Base-by-base conservation (phyloP, 2,888 invertebrate genomes). In the Diaprepes abbreviatus region DNA sequence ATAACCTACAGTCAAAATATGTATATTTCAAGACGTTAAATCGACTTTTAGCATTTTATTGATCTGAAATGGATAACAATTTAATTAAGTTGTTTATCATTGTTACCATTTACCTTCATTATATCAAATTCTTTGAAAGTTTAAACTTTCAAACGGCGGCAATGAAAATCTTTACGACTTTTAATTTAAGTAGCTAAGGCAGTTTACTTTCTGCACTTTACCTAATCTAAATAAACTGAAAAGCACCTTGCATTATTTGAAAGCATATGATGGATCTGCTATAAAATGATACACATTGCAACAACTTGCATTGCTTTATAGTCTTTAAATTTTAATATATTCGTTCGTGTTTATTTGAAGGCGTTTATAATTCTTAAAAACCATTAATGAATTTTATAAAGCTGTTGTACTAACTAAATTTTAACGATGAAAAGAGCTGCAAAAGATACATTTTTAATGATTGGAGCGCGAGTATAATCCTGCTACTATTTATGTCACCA, bases 181-280 rank as follows among this genome's bases (percentile, higher is more conserved):
- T 24, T 24, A 24, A 5, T 24, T 24, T 24, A 24, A 24, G 24
- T 24, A 24, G 14, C 19, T 33, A 17, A 16, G 31, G 14, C 24
- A 12, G 50, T 50, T 50, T 52, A 14, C 4, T 19, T 36, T 24
- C 12, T 55, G 35, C 55, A 36, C 55, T 55, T 55, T 36, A 38
- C 36, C 55, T 55, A 55, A 55, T 55, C 55, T 55, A 55, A 55
- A 55, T 55, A 55, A 55, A 55, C 55, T 55, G 55, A 24, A 55
- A 55, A 36, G 36, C 55, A 36, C 55, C 55, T 55, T 55, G 24
- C 55, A 35, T 10, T 33, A 55, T n/a, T 35, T 54, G 2, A 33
- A 54, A 48, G 24, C 28, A 14, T 7, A 28, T 28, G 48, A 50
- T 50, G 48, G 14, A 50, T 28, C 28, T 2, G 48, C 24, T 28